A percentile compares a stretch with the other conserved stretches of the same genome.
Conservation (phyloP, 2,888 invertebrate genomes). For the Alsophila aescularia region DNA sequence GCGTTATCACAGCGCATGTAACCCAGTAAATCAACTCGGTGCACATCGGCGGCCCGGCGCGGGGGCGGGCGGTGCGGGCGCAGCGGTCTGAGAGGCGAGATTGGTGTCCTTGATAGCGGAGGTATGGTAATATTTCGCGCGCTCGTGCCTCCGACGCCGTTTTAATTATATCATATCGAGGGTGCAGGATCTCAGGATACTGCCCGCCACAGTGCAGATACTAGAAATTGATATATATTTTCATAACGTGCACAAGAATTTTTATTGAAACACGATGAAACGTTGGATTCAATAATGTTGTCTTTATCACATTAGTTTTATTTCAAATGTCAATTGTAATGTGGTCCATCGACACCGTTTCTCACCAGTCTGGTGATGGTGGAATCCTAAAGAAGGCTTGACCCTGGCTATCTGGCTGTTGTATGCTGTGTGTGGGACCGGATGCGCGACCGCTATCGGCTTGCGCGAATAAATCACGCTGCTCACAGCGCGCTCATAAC, state of each 20-base stretch:
- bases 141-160: slow-evolving; percentile 65
- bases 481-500: slow-evolving; percentile 16
- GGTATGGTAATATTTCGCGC: slow-evolving; percentile 77
- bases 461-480: slow-evolving; percentile 25
- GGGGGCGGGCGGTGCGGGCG: too few species aligned
- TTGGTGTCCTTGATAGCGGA: slow-evolving; percentile 44
- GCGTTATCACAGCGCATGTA: slow-evolving; percentile 24
- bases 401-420: background rate
- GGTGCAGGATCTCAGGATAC: slow-evolving; percentile 48
- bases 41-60: too few species aligned
- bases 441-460: slow-evolving; percentile 4
- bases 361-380: too few species aligned
- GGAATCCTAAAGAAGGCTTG: too few species aligned
- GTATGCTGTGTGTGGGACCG: slow-evolving; percentile 15
- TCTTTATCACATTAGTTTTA: too few species aligned
- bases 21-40: slow-evolving; percentile 22
- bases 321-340: too few species aligned
- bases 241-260: background rate
- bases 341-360: too few species aligned
- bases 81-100: background rate
- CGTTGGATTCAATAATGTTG: too few species aligned
- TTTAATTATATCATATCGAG: slow-evolving; percentile 76
- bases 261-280: too few species aligned
- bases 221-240: background rate
- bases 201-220: slow-evolving; percentile 16